A percentile compares a stretch with the other conserved stretches of the same genome.
Evolutionary conservation across 2,113 vertebrate species (phyloP).

Genomic region (Cebidichthys violaceus): DNA sequence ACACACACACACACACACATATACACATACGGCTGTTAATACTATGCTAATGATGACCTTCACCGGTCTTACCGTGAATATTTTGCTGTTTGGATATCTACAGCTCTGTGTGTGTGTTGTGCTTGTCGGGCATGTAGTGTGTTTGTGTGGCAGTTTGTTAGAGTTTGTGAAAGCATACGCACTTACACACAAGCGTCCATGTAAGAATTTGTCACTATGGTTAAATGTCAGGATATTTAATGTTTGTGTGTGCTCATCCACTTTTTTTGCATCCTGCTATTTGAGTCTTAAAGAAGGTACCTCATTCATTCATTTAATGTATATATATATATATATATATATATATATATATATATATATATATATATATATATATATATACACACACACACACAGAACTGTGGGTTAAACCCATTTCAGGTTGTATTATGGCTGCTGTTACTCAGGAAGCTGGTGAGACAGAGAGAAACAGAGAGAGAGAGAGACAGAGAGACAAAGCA

Average conservation of each 20-base stretch:
- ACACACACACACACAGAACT: no score
- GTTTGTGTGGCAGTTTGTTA: conserved; percentile 8
- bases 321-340: not conserved
- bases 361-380: no score
- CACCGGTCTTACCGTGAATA: conserved; percentile 48
- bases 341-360: no score
- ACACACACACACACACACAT: conserved; percentile 14
- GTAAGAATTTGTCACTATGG: conserved; percentile 13
- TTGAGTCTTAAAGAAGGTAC: not conserved
- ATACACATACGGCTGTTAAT: conserved; percentile 38
- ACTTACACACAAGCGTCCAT: conserved; percentile 9
- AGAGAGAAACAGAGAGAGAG: not conserved
- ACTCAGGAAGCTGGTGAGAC: not conserved
- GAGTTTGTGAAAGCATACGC: not conserved
- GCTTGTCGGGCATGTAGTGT: conserved; percentile 16
- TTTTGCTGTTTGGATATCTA: conserved; percentile 45
- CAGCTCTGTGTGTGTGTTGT: conserved; percentile 17
- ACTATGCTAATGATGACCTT: conserved; percentile 78
- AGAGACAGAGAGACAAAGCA: not conserved
- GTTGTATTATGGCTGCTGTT: not conserved
- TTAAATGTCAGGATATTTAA: conserved; percentile 15
- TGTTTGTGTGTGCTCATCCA: not conserved
- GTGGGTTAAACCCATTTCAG: not conserved
- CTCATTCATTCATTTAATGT: not conserved
- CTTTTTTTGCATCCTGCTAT: not conserved